Conservation (phyloP, 2,888 invertebrate species). For the Eucera pruinosa region DNA sequence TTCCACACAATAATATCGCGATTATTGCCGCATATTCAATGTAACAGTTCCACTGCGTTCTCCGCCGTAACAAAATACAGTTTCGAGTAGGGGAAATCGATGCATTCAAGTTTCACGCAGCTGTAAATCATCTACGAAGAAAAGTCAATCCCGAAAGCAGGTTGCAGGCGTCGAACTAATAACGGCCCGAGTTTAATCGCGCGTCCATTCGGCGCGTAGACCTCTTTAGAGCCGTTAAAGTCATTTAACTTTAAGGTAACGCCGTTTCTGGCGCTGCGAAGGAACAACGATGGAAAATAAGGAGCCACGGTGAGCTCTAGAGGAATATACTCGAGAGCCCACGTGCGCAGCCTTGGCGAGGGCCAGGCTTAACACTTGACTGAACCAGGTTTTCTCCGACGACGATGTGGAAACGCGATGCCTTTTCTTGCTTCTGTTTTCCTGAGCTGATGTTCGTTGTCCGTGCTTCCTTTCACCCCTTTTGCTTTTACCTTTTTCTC, state of each 20-base stretch:
- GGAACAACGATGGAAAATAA: conserved; percentile 38
- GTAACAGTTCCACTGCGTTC: too few species aligned
- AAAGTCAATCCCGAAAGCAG: conserved; percentile 44
- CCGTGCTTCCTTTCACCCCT: not conserved
- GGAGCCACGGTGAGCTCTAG: not conserved
- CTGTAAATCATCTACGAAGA: conserved; percentile 40
- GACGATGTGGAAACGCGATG: conserved; percentile 1
- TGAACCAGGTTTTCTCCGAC: conserved; percentile 26
- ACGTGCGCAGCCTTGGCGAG: conserved; percentile 35
- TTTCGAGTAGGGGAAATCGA: conserved; percentile 4
- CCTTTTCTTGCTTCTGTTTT: conserved; percentile 16
- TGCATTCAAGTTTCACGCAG: too few species aligned
- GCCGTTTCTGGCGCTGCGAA: conserved; percentile 9
- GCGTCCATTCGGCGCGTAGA: conserved; percentile 34
- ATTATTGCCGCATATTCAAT: too few species aligned
- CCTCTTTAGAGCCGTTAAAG: conserved; percentile 48
- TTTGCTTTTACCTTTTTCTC: not conserved
- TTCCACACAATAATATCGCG: too few species aligned
- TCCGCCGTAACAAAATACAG: not conserved
- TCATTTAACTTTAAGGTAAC: conserved; percentile 57
- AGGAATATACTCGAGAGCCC: conserved; percentile 4
- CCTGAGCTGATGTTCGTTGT: conserved; percentile 1
- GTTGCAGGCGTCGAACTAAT: conserved; percentile 44
- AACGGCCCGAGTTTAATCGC: conserved; percentile 59
- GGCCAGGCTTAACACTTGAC: conserved; percentile 47